Percentiles rank a stretch among this genome's conserved stretches.
Evolutionary conservation across 2,888 invertebrate species (phyloP).

Genomic region (Tryphoninae sp.): DNA sequence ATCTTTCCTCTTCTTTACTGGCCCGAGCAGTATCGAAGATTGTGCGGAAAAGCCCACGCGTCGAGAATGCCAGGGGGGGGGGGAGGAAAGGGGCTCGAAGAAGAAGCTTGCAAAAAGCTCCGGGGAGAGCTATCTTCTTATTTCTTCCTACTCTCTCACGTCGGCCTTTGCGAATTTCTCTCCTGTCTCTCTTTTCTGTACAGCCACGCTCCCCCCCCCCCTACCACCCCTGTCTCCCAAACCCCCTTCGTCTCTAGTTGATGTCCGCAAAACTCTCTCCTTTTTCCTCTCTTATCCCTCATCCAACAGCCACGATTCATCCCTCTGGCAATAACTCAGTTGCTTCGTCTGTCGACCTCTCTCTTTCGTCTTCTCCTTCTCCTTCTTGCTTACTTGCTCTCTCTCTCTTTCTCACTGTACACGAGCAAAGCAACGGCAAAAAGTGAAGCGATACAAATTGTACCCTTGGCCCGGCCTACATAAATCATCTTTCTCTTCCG

Average conservation of each 20-base stretch:
- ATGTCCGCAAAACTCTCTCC: constrained; percentile 17
- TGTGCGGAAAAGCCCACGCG: constrained; percentile 34
- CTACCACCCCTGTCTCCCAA: constrained; percentile 37
- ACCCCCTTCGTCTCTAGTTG: constrained; percentile 21
- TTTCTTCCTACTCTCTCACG: constrained; percentile 1
- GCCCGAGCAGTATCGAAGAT: constrained; percentile 39
- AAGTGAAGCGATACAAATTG: constrained; percentile 79
- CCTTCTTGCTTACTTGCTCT: not conserved
- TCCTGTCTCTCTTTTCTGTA: constrained; percentile 41
- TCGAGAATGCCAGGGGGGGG: constrained; percentile 16
- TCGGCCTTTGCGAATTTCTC: constrained; percentile 37
- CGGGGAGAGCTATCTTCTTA: constrained; percentile 5
- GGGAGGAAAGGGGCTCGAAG: not conserved
- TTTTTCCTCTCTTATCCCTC: constrained; percentile 22
- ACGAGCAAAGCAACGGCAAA: constrained; percentile 66
- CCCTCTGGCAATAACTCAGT: constrained; percentile 75
- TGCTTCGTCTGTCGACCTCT: constrained; percentile 30
- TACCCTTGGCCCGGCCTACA: constrained; percentile 72
- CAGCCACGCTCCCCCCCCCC: constrained; percentile 46
- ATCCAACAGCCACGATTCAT: constrained; percentile 64
- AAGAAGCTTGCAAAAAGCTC: constrained; percentile 43
- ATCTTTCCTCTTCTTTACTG: not conserved
- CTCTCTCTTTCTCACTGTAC: not conserved
- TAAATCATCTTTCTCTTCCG: constrained; percentile 74
- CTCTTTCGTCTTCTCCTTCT: constrained; percentile 62